Conservation (phyloP, 1,140 invertebrate genomes). For the Cataglyphis hispanica region DNA sequence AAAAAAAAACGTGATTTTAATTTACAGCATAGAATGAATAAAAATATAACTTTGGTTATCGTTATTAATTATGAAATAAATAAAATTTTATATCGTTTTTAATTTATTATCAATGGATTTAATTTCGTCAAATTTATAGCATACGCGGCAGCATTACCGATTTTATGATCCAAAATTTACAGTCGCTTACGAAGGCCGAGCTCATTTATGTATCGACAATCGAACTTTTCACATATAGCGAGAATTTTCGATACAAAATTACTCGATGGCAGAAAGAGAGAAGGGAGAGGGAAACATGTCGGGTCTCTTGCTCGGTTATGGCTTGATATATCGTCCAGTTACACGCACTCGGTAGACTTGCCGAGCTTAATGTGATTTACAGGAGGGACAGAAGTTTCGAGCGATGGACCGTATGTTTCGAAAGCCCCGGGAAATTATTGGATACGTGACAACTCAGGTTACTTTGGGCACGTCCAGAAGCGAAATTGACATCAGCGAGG, state of each 20-base stretch:
- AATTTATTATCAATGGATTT: constrained; percentile 44
- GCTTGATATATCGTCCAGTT: constrained; percentile 66
- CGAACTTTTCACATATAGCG: constrained; percentile 28
- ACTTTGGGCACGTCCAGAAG: constrained; percentile 51
- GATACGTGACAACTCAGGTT: constrained; percentile 70
- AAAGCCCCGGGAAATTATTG: constrained; percentile 75
- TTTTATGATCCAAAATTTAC: constrained; percentile 37
- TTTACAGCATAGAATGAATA: neutral
- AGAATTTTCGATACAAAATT: constrained; percentile 52
- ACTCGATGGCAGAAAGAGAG: neutral
- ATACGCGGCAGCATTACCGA: neutral
- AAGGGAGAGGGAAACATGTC: constrained; percentile 49
- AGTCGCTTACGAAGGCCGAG: neutral
- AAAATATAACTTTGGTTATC: neutral
- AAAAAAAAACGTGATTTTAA: constrained; percentile 13
- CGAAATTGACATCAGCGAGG: constrained; percentile 59
- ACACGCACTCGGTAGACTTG: constrained; percentile 66
- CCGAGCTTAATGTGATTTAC: constrained; percentile 78
- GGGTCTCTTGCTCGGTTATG: constrained; percentile 53
- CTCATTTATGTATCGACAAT: constrained; percentile 29
- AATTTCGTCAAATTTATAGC: constrained; percentile 38
- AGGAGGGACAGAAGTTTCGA: constrained; percentile 72
- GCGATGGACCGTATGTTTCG: constrained; percentile 72
- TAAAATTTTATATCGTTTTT: constrained; percentile 5
- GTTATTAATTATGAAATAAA: constrained; percentile 13